Conservation (phyloP, 1,140 invertebrate species). For the Calephelis nemesis region DNA sequence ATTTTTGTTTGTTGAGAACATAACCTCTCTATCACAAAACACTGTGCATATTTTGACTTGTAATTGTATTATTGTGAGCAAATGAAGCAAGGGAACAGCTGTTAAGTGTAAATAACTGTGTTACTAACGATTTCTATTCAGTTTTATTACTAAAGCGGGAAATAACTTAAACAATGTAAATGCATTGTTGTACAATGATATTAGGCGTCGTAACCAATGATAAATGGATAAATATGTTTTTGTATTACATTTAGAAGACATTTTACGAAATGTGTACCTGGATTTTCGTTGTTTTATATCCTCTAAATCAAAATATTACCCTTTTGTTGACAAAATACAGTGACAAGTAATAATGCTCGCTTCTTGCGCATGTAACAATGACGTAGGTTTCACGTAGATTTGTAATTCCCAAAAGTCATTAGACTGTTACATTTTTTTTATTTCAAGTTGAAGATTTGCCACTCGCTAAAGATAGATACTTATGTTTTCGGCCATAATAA, state of each 20-base stretch:
- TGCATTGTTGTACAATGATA: not conserved
- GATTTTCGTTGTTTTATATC: no score
- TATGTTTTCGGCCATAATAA: no score
- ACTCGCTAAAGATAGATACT: no score
- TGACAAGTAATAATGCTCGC: no score
- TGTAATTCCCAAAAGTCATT: no score
- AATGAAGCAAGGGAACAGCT: not conserved
- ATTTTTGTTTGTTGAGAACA: slow-evolving; percentile 78
- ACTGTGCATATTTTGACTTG: slow-evolving; percentile 20
- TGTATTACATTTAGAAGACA: not conserved
- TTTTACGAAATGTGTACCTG: not conserved
- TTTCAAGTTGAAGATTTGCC: no score
- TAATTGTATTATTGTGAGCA: not conserved
- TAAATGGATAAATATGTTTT: not conserved
- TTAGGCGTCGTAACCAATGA: slow-evolving; percentile 8
- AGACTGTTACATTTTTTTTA: no score
- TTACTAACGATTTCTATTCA: not conserved
- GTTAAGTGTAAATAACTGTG: not conserved
- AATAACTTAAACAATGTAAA: not conserved
- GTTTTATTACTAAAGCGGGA: not conserved
- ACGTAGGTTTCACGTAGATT: no score
- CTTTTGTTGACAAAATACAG: no score
- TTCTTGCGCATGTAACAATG: no score
- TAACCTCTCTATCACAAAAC: slow-evolving; percentile 58
- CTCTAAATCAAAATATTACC: no score